Base-by-base conservation (phyloP, 2,113 vertebrate species). In the Bubalus kerabau region DNA sequence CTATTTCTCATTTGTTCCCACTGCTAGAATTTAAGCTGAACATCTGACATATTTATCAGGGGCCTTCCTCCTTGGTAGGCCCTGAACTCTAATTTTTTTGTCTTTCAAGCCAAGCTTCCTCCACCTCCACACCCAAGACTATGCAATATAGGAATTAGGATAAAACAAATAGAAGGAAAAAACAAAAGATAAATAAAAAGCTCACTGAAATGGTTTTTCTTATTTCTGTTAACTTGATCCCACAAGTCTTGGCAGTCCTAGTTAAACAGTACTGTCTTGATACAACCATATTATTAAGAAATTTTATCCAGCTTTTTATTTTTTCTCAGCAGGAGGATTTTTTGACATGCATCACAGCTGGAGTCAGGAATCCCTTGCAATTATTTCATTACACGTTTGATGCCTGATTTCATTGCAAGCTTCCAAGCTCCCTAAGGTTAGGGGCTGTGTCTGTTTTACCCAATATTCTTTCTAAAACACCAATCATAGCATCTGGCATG, bases 381-480 rank as follows among this genome's bases (percentile, higher is more conserved):
- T 85, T 62, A 93, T 57, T 88, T 97, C 94, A 89, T 92, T 92
- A 82, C n/a, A 5, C 32, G 24, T 84, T 84, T 78, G 81, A 88
- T 64, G 40, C 19, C 78, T 71, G 43, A 60, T 50, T 87, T 87
- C 28, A 17, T 40, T 92, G 24, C 15, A 92, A 87, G 78, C 57
- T 19, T 67, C 78, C 88, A 93, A 92, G 52, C 36, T 43, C 54
- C 36, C 78, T 93, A 76, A 81, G 15, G 40, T 93, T 88, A 56
- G 76, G 59, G 24, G n/a, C 40, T 30, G 6, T 16, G 24, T 12
- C 91, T 78, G 2, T 64, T 78, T 85, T n/a, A 12, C 7, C 57
- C 36, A 76, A 17, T 56, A 85, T 10, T 4, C 32, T 92, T 83
- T 84, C 80, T 54, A 43, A 48, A 81, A 56, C 2, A 19, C 14